Conservation (phyloP, 2,888 invertebrate species). For the Galerucella nymphaeae region DNA sequence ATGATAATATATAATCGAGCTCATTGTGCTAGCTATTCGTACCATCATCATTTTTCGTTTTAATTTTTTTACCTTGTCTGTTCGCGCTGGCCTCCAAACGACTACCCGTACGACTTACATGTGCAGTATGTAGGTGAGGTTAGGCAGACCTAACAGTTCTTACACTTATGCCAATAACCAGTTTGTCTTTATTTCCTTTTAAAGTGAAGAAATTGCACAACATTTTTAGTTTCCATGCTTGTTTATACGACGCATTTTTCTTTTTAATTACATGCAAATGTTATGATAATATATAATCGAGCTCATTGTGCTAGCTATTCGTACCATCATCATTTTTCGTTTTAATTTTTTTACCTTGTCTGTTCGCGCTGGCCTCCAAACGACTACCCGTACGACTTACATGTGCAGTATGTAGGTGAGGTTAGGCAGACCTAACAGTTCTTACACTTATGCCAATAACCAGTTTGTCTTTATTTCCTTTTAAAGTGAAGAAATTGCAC, state of each 20-base stretch:
- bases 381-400: constrained; percentile 6
- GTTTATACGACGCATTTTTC: background rate
- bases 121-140: constrained; percentile 26
- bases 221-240: background rate
- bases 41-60: constrained; percentile 25
- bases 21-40: constrained; percentile 17
- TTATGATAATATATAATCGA: no score
- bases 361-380: constrained; percentile 24
- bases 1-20: constrained; percentile 26
- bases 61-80: constrained; percentile 27
- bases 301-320: no score
- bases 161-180: constrained; percentile 11
- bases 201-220: constrained; percentile 11
- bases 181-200: constrained; percentile 17
- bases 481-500: constrained; percentile 10
- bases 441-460: constrained; percentile 14
- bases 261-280: no score
- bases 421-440: constrained; percentile 26
- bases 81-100: constrained; percentile 23
- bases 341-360: constrained; percentile 26
- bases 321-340: no score
- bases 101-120: constrained; percentile 13
- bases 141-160: constrained; percentile 29
- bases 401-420: constrained; percentile 29
- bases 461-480: constrained; percentile 18